Evolutionary conservation across 92 coral and sea anemone genomes (phyloP), one percentile per base, ranked within the genome.

Genomic region (Porites cylindrica): DNA sequence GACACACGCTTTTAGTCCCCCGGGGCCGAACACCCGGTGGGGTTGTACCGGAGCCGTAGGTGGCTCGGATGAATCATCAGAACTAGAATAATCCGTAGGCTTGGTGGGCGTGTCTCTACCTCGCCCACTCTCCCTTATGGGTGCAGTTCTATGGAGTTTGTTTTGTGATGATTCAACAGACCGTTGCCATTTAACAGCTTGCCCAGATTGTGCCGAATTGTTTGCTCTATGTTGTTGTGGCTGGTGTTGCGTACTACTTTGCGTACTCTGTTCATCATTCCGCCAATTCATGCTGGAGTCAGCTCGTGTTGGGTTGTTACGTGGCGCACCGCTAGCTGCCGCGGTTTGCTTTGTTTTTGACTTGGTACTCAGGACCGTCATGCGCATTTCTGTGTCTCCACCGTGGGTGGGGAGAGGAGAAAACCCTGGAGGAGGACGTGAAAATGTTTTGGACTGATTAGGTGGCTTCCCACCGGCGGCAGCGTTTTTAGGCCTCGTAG

Each of bases 341-440:
- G 83, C 89, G 14, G 81, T 80, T 10, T 78, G 10, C 79, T 83
- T 90, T 16, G 89, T 67, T 50, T 81, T 85, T 23, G 82, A 70
- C 80, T 81, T 92, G 54, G 88, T 78, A 75, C 85, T 71, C 26
- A 92, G 66, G 43, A 92, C 95, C 10, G 95, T 92, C 85, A 92
- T 70, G 24, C 82, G 79, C 71, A 92, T 74, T 62, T 90, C 84
- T 7, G 92, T 65, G 77, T 86, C 93, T 76, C 92, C 89, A 61
- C 88, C 92, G 10, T 90, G 92, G 72, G 93, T 90, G 19, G 96
- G 91, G 6, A 88, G 87, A 8, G 96, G 88, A n/a, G 94, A 75
- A 52, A 91, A 83, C 19, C 98, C 98, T 17, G 98, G 94, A 4
- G 98, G 96, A 38, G 96, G 92, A 13, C 92, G 91, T 19, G 96